phyloP scores from a whole-genome alignment of 53 echinoderm and acorn worm genomes.

The Luidia sarsii region DNA sequence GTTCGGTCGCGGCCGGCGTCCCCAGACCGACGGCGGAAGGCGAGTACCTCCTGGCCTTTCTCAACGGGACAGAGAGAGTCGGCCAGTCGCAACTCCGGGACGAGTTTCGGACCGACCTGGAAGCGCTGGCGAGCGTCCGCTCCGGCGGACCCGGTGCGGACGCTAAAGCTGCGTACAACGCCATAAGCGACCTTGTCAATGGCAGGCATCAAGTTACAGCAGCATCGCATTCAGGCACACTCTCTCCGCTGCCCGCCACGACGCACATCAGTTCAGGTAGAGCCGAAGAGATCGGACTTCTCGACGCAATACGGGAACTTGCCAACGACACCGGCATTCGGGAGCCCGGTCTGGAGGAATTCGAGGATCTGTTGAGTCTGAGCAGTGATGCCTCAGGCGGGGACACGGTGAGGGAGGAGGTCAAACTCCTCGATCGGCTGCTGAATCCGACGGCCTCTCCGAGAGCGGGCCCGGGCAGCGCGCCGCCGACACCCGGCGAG shows the following conservation, averaged over 20 bases:
- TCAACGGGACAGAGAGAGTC: constrained; percentile 20
- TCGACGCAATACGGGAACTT: constrained; percentile 3
- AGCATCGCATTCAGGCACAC: too few relatives aligned
- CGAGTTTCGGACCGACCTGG: not conserved
- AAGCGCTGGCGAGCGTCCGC: too few relatives aligned
- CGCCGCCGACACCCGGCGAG: not conserved
- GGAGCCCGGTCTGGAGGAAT: not conserved
- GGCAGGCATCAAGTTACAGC: too few relatives aligned
- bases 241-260: not conserved
- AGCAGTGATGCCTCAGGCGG: not conserved
- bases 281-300: not conserved
- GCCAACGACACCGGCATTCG: too few relatives aligned
- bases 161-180: too few relatives aligned
- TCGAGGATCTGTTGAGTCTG: not conserved
- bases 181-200: too few relatives aligned
- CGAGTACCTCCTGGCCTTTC: not conserved
- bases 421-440: constrained; percentile 2
- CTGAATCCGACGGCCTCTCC: constrained; percentile 3
- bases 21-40: not conserved
- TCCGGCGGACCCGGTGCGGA: too few relatives aligned
- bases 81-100: not conserved
- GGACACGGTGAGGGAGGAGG: not conserved
- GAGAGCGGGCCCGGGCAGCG: not conserved
- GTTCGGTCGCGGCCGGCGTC: not conserved
- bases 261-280: too few relatives aligned